Conservation (phyloP, 1,140 invertebrate genomes). For the Daktulosphaira vitifoliae region DNA sequence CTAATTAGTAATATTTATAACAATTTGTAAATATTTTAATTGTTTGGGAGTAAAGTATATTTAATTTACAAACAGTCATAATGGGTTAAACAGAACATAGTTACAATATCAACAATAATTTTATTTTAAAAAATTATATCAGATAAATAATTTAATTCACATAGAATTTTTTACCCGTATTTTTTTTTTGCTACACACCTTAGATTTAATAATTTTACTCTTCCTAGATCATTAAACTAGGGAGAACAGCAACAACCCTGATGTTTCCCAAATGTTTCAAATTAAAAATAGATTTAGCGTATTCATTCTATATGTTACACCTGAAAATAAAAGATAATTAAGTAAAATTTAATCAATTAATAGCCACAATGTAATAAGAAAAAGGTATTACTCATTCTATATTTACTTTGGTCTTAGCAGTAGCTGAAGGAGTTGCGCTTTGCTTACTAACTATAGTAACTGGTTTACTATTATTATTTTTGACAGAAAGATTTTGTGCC, state of each 20-base stretch:
- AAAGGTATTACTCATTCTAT: not conserved
- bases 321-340: no score
- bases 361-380: no score
- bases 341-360: no score
- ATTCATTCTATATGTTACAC: no score
- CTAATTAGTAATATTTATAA: conserved; percentile 32
- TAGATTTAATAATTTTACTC: no score
- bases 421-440: conserved; percentile 16
- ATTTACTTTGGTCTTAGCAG: conserved; percentile 23
- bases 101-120: conserved; percentile 11
- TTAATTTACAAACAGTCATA: conserved; percentile 7
- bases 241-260: not conserved
- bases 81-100: conserved; percentile 12
- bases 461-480: conserved; percentile 27
- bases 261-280: not conserved
- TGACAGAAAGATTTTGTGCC: conserved; percentile 21
- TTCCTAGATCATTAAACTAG: not conserved
- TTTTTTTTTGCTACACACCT: not conserved
- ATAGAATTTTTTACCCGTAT: not conserved
- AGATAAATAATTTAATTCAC: not conserved
- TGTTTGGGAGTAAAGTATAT: conserved; percentile 5
- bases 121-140: conserved; percentile 21
- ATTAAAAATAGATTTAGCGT: no score
- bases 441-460: conserved; percentile 42
- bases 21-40: conserved; percentile 25